These are phyloP conservation scores for Hyposoter dolosus DNA, from an alignment of 2,888 invertebrate species.

Conservation along the genomic window DNA sequence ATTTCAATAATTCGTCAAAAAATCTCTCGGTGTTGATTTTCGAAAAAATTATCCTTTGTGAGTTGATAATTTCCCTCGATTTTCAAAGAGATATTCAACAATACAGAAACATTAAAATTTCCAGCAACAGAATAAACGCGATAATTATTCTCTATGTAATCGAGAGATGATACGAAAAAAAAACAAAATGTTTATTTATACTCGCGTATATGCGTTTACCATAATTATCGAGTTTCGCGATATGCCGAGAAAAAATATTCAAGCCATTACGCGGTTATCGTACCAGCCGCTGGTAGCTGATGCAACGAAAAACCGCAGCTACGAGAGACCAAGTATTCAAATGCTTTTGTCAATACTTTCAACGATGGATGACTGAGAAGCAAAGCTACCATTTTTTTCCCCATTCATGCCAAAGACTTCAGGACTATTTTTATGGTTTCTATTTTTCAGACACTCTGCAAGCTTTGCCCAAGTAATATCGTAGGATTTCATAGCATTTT, in stretches of 20 bases:
- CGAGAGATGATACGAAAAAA: conserved; percentile 75
- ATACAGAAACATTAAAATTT: conserved; percentile 20
- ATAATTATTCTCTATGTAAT: conserved; percentile 71
- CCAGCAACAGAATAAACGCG: conserved; percentile 13
- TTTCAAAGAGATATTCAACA: background rate
- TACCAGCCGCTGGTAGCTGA: conserved; percentile 40
- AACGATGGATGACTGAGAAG: background rate
- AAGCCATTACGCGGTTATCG: conserved; percentile 80
- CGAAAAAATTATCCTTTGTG: no score
- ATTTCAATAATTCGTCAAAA: no score
- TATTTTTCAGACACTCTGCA: background rate
- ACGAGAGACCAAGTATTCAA: conserved; percentile 70
- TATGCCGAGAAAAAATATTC: conserved; percentile 59
- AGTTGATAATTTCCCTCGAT: no score
- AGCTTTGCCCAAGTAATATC: background rate
- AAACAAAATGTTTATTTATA: background rate
- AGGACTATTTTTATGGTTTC: conserved; percentile 8
- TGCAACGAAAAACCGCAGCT: conserved; percentile 59
- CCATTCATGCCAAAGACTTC: background rate
- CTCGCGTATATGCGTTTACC: background rate
- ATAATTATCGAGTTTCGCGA: conserved; percentile 72
- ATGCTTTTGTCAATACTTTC: conserved; percentile 38
- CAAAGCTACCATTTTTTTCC: background rate
- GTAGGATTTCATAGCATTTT: background rate
- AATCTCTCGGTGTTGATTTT: no score